Evolutionary conservation across 2,797 vertebrate species (phyloP), one percentile per base, ranked within the genome.

Genomic region (Mus spretus): DNA sequence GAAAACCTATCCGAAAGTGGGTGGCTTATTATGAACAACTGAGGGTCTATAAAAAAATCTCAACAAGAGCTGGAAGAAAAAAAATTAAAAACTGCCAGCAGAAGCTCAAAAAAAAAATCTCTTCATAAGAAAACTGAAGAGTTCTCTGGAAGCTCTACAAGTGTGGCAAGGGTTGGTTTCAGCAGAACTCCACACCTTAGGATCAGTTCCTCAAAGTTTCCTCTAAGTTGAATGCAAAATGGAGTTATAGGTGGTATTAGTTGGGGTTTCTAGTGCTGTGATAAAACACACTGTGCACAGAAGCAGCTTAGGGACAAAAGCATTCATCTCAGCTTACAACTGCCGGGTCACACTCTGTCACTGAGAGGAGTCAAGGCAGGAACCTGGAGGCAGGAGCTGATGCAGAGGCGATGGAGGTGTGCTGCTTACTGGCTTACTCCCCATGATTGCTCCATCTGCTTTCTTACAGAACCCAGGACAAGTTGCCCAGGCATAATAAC

Each of bases 21-120:
- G 97, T 96, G 96, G 97, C 97, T 97, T 92, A 53, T 96, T 98
- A 82, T 78, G 97, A 85, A 97, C 93, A 98, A 98, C 97, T 96
- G 86, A 94, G 95, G 96, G 95, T 96, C 97, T 98, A 98, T 97
- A 98, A 98, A 98, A 88, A 98, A 97, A 97, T 97, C 95, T 94
- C 97, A 98, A 98, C 97, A 97, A 97, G 97, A 97, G 96, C 96
- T 96, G 93, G 90, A 90, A 96, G 96, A 88, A 92, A 96, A 96
- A 98, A 98, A 97, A 70, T 70, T 93, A 94, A 98, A 98, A 96
- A 96, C 97, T 96, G 96, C 97, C 96, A 97, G 95, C 97, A 97
- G 96, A 90, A 97, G 93, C 97, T 96, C 95, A 80, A 87, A 97
- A 84, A 86, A 82, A 96, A 89, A 90, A 77, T 97, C 93, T 96